These are phyloP conservation scores for Sceloporus undulatus DNA, from an alignment of 2,113 vertebrate species.

Conservation along the genomic window DNA sequence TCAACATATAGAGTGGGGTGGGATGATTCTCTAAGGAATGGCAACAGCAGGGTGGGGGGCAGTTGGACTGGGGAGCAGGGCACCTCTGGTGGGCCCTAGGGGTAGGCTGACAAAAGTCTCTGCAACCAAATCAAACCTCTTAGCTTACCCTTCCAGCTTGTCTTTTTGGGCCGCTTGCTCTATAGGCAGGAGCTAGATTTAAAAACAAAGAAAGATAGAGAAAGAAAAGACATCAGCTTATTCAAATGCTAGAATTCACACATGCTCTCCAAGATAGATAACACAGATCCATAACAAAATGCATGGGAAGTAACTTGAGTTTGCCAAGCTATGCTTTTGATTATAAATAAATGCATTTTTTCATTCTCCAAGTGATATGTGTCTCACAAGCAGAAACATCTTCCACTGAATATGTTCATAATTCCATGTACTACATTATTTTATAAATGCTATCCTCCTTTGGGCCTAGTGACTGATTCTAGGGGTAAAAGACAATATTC, in stretches of 20 bases:
- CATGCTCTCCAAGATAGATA: not conserved
- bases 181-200: conserved; percentile 90
- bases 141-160: conserved; percentile 74
- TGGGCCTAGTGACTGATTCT: not conserved
- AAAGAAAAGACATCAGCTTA: not conserved
- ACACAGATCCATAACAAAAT: no score
- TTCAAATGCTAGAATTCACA: rapidly evolving
- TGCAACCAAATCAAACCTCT: rapidly evolving
- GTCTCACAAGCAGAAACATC: not conserved
- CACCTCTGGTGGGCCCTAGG: no score
- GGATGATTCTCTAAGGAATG: no score
- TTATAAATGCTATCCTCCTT: not conserved
- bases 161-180: conserved; percentile 89
- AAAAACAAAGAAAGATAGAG: not conserved
- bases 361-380: not conserved
- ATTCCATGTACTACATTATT: not conserved
- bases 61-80: no score
- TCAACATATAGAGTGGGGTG: no score
- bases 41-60: no score
- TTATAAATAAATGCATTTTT: not conserved
- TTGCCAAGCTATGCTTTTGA: not conserved
- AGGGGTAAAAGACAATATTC: no score
- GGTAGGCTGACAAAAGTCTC: no score
- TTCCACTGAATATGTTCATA: not conserved
- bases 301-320: not conserved